phyloP scores from a whole-genome alignment of 2,113 vertebrate species.

The Aptenodytes patagonicus region DNA sequence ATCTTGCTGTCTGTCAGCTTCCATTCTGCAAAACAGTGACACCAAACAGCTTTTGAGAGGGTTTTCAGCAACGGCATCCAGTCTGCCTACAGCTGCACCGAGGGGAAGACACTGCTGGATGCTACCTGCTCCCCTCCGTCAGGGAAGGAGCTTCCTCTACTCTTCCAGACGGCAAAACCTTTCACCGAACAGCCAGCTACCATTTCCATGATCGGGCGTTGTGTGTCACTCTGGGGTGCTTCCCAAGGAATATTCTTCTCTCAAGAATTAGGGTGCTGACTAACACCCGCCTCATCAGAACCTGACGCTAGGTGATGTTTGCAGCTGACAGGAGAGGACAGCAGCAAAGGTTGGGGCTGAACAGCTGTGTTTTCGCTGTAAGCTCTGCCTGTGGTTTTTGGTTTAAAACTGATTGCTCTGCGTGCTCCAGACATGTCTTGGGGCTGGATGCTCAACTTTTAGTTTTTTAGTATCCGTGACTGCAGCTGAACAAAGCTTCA shows the following conservation, averaged over 20 bases:
- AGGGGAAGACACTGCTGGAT: background rate
- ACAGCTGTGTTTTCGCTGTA: rapidly evolving
- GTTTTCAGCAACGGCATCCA: background rate
- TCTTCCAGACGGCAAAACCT: background rate
- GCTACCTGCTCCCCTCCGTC: background rate
- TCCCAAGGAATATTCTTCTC: background rate
- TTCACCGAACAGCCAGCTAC: background rate
- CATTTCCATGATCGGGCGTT: rapidly evolving
- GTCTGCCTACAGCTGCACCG: background rate
- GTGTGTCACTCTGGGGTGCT: background rate
- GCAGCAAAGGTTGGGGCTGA: background rate
- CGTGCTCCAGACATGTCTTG: background rate
- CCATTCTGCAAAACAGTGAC: background rate
- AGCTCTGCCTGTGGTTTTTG: background rate
- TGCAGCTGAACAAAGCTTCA: background rate
- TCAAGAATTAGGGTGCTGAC: background rate
- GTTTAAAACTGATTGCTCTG: background rate
- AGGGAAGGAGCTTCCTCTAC: background rate
- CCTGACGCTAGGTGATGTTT: background rate
- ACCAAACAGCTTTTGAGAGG: background rate
- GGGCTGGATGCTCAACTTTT: background rate
- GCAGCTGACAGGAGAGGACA: background rate
- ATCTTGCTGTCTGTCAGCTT: background rate
- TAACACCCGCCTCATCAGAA: background rate
- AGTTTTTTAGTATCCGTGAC: rapidly evolving